Evolutionary conservation across 2,888 invertebrate genomes (phyloP), one percentile per base, ranked within the genome.

Genomic region (Stictocephala bisonia): DNA sequence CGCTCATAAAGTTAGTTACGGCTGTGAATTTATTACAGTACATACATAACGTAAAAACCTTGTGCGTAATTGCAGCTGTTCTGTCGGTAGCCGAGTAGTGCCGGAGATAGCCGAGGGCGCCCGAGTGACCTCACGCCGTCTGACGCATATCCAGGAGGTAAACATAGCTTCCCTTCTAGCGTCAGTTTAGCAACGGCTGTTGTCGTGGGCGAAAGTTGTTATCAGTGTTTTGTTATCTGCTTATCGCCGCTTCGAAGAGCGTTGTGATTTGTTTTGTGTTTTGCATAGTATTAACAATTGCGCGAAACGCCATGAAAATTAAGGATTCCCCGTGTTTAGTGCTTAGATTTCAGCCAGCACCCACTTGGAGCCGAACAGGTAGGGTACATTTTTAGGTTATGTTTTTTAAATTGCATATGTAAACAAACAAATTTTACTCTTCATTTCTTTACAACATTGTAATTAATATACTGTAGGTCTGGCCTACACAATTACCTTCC

Each of bases 291-390:
- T 6, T 26, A 44, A 58, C 51, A 35, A 51, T 72, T 50, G 27
- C 18, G 64, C 31, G 6, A 18, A 13, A 27, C 29, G 69, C 9
- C 11, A 79, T 78, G 78, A 79, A 89, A 74, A 71, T 68, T 13
- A 79, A 78, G 69, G 77, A 79, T 74, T 75, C 78, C 13, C 79
- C 79, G 1, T 79, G 79, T 72, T 73, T 79, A 13, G 78, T 79
- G 18, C 78, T 79, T 31, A 75, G 78, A 35, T 72, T 79, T 51
- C 76, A 74, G 9, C 79, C 79, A 1, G 75, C 77, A n/a, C 78
- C 78, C 66, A 79, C 79, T 13, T 79, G 79, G 80, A 79, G 79
- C 58, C 75, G 80, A 71, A 79, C 77, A 78, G 79, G 80, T 79
- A 77, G 27, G 20, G 20, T 18, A 31, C 18, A 67, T 27, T 29